These are phyloP conservation scores for Nothoprocta perdicaria DNA, from an alignment of 2,113 vertebrate species.

Conservation along the genomic window DNA sequence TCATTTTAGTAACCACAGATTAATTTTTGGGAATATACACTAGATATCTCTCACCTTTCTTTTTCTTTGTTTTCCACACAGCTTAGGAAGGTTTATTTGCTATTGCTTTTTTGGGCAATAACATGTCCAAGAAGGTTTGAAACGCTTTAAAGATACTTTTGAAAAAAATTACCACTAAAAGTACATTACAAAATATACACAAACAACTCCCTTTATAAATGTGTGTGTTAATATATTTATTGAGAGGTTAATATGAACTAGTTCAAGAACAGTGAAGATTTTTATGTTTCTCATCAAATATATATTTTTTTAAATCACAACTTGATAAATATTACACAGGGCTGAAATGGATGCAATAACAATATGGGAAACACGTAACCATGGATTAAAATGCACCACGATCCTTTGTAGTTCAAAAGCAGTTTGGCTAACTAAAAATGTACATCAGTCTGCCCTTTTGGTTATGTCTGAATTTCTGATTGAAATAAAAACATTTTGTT, in stretches of 20 bases:
- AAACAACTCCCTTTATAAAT: rapidly evolving
- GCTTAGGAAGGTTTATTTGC: background rate
- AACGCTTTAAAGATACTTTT: background rate
- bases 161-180: background rate
- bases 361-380: background rate
- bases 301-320: background rate
- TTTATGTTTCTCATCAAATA: background rate
- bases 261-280: background rate
- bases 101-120: background rate
- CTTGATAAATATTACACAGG: background rate
- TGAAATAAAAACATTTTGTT: background rate
- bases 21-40: background rate
- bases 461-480: background rate
- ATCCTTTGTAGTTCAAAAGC: background rate
- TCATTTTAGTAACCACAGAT: background rate
- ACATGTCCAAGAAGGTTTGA: background rate
- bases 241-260: background rate
- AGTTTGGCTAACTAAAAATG: background rate
- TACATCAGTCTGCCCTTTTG: background rate
- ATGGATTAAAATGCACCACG: background rate
- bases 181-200: background rate
- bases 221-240: background rate
- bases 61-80: background rate
- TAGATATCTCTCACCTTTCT: background rate
- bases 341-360: background rate